A percentile compares a stretch with the other conserved stretches of the same genome.
These are phyloP conservation scores for Piliocolobus tephrosceles DNA, from an alignment of 2,113 vertebrate species.

Conservation along the genomic window DNA sequence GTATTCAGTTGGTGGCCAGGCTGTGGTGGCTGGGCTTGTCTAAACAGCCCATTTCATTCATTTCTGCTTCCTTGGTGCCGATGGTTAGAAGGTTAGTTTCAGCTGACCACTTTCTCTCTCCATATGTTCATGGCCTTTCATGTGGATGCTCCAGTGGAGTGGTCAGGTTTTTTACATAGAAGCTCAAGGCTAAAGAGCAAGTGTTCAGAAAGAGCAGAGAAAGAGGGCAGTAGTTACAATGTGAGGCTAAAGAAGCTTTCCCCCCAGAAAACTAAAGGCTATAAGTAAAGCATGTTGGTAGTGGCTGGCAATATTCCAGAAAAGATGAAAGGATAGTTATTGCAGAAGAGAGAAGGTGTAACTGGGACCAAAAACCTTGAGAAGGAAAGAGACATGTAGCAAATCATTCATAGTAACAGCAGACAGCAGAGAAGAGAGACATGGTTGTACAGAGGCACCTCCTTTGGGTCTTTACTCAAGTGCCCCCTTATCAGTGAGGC, in stretches of 20 bases:
- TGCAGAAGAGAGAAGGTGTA: neutral
- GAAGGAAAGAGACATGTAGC: neutral
- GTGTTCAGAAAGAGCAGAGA: neutral
- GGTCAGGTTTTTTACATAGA: neutral
- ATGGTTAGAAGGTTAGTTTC: neutral
- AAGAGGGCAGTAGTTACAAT: neutral
- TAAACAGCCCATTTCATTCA: neutral
- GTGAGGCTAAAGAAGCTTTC: neutral
- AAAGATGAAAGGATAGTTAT: neutral
- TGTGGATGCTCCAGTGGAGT: no score
- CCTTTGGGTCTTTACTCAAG: neutral
- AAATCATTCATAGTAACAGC: neutral
- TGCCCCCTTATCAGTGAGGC: neutral
- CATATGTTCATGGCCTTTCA: neutral
- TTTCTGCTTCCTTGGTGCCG: neutral
- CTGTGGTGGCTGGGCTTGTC: neutral
- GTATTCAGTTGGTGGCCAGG: neutral
- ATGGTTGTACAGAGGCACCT: neutral
- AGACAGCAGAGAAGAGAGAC: neutral
- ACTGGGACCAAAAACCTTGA: neutral
- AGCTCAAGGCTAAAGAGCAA: neutral
- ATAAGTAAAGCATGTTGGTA: neutral
- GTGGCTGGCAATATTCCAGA: neutral
- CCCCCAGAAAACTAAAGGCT: neutral
- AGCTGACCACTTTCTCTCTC: neutral